Evolutionary conservation across 2,113 vertebrate species (phyloP).

Genomic region (Thalassarche chlororhynchos): DNA sequence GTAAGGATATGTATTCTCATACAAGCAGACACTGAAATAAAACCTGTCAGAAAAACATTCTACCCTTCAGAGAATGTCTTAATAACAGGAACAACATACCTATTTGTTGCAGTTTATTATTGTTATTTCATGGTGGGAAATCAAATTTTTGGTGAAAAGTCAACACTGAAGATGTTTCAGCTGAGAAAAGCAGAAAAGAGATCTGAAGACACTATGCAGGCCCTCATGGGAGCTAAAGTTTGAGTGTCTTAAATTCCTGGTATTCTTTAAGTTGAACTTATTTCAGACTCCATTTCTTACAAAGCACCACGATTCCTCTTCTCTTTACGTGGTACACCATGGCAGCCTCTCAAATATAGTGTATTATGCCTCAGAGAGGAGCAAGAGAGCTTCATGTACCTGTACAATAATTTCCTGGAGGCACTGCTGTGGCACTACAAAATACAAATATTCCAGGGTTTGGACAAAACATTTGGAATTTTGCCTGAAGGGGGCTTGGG

Average conservation of each 20-base stretch:
- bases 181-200: not conserved
- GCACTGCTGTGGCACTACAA: not conserved
- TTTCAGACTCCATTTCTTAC: not conserved
- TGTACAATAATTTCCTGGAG: not conserved
- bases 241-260: not conserved
- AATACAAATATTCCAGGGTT: not conserved
- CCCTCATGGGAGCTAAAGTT: not conserved
- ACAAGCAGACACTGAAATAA: not conserved
- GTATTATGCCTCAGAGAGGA: not conserved
- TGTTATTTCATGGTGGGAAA: not conserved
- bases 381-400: not conserved
- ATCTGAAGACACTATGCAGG: not conserved
- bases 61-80: not conserved
- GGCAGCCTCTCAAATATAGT: not conserved
- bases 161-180: not conserved
- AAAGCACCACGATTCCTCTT: not conserved
- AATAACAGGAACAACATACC: not conserved
- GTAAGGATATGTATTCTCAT: not conserved
- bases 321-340: not conserved
- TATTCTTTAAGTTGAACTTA: not conserved
- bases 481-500: not conserved
- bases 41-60: not conserved
- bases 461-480: slow-evolving; percentile 1
- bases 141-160: not conserved
- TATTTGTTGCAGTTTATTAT: not conserved